Evolutionary conservation across 2,113 vertebrate genomes (phyloP).

Genomic region (Oreochromis spilurus): DNA sequence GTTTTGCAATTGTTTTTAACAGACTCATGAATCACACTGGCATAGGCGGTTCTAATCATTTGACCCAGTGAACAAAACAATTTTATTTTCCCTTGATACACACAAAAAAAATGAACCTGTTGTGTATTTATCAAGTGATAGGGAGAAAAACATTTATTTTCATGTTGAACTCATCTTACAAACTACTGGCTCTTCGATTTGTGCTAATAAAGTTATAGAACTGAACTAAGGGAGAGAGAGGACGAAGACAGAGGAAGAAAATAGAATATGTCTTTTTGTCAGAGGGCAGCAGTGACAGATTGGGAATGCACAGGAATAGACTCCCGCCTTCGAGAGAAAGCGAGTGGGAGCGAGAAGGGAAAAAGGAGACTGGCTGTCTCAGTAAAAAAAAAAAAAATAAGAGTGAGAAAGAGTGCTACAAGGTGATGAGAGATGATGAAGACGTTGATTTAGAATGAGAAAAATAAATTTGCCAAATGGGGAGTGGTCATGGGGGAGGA

Average conservation of each 20-base stretch:
- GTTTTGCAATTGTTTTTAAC: neutral
- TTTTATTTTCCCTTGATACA: neutral
- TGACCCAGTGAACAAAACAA: neutral
- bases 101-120: neutral
- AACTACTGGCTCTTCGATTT: neutral
- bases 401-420: neutral
- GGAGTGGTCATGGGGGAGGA: conserved; percentile 31
- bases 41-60: neutral
- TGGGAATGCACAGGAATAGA: conserved; percentile 49
- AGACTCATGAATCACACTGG: neutral
- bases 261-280: conserved; percentile 17
- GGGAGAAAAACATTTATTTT: neutral
- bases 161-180: neutral
- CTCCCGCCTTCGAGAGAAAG: neutral
- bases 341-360: neutral
- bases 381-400: neutral
- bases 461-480: conserved; percentile 41
- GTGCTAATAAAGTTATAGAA: neutral
- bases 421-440: conserved; percentile 50
- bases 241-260: neutral
- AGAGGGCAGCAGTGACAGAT: conserved; percentile 37
- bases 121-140: neutral
- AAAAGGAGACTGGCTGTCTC: neutral
- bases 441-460: conserved; percentile 52
- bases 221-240: neutral